These are phyloP conservation scores for Rosalia funebris DNA, from an alignment of 2,888 invertebrate genomes.

Conservation along the genomic window DNA sequence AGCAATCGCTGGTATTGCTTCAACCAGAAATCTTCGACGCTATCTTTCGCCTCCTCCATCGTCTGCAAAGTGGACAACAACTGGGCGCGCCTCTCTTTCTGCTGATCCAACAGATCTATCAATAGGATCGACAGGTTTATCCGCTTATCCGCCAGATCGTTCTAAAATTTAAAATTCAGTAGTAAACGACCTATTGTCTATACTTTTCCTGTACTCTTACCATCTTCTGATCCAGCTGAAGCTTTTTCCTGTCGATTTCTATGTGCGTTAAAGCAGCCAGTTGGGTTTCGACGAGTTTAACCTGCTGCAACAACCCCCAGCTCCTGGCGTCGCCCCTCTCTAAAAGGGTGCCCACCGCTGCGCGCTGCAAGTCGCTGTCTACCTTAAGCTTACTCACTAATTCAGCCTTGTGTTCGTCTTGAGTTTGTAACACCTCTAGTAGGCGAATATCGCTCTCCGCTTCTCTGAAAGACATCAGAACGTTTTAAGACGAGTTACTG, in stretches of 20 bases:
- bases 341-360: conserved; percentile 75
- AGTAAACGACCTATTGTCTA: not conserved
- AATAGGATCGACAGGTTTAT: conserved; percentile 74
- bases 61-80: conserved; percentile 75
- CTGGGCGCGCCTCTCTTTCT: conserved; percentile 73
- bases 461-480: conserved; percentile 64
- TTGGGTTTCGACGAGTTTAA: conserved; percentile 77
- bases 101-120: conserved; percentile 75
- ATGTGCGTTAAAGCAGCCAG: conserved; percentile 76
- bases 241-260: conserved; percentile 77
- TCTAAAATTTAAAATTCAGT: conserved; percentile 57
- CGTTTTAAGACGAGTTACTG: too few species aligned
- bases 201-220: too few species aligned
- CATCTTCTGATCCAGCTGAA: conserved; percentile 74
- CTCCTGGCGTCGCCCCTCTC: conserved; percentile 79
- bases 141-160: conserved; percentile 76
- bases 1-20: conserved; percentile 85
- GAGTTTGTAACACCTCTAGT: conserved; percentile 69
- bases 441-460: conserved; percentile 71
- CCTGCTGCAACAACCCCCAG: conserved; percentile 81
- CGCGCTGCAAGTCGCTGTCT: conserved; percentile 78
- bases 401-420: conserved; percentile 71
- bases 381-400: conserved; percentile 72
- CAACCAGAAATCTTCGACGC: conserved; percentile 75
- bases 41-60: conserved; percentile 73